These are phyloP conservation scores for Chymomyza amoena DNA, from an alignment of 2,888 invertebrate genomes.

Conservation along the genomic window DNA sequence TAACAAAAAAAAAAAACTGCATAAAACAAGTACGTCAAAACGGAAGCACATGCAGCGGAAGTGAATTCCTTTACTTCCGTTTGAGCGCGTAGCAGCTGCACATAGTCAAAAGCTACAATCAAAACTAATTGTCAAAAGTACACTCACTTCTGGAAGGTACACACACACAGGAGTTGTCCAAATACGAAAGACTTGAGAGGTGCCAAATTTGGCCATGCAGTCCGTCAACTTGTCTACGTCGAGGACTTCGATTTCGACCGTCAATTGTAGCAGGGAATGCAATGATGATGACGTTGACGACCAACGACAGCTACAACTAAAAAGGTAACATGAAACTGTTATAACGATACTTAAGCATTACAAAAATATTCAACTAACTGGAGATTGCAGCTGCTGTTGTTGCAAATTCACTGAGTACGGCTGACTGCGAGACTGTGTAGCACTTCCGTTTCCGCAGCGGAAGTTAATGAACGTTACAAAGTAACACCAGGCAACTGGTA, in stretches of 20 bases:
- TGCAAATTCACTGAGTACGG: conserved; percentile 53
- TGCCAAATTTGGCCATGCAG: neutral
- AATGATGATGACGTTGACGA: conserved; percentile 12
- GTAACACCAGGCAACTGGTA: too few relatives aligned
- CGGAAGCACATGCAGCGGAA: conserved; percentile 63
- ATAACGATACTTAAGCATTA: conserved; percentile 43
- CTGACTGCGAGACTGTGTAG: too few relatives aligned
- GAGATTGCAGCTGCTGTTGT: too few relatives aligned
- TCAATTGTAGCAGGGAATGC: neutral
- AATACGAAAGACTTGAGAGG: neutral
- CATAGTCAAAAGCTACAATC: neutral
- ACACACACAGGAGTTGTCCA: neutral
- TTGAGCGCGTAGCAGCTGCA: conserved; percentile 29
- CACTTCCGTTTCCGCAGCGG: too few relatives aligned
- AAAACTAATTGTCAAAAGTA: neutral
- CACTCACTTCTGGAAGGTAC: too few relatives aligned
- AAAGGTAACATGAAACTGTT: conserved; percentile 31
- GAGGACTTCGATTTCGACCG: neutral
- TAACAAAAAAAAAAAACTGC: neutral
- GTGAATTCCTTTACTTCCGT: conserved; percentile 58
- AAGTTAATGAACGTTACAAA: too few relatives aligned
- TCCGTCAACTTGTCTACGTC: neutral
- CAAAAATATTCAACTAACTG: conserved; percentile 30
- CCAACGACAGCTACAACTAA: too few relatives aligned
- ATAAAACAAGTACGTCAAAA: conserved; percentile 3